Evolutionary conservation across 2,113 vertebrate species (phyloP).

Genomic region (Xiphias gladius): DNA sequence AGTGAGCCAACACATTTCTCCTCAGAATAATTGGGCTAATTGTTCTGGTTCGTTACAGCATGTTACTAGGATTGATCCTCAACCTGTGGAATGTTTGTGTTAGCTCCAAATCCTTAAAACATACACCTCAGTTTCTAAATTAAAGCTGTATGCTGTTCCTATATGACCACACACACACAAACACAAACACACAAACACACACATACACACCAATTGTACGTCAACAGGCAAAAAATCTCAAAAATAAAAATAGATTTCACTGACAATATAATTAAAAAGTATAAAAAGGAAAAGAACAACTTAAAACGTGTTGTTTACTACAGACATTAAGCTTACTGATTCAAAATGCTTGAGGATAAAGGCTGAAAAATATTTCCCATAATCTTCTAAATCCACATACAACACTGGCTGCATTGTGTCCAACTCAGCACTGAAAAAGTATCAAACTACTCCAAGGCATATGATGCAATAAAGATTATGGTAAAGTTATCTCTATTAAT

Average conservation of each 20-base stretch:
- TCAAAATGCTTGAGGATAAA: slow-evolving; percentile 63
- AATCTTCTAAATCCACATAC: slow-evolving; percentile 71
- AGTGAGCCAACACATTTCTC: slow-evolving; percentile 64
- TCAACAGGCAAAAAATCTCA: neutral
- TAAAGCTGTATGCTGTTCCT: neutral
- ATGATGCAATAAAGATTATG: slow-evolving; percentile 19
- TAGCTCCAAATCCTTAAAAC: slow-evolving; percentile 39
- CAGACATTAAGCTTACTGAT: slow-evolving; percentile 46
- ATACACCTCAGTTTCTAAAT: slow-evolving; percentile 11
- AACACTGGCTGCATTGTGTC: slow-evolving; percentile 68
- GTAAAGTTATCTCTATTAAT: neutral
- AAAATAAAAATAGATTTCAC: neutral
- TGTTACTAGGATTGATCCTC: slow-evolving; percentile 63
- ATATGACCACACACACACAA: neutral
- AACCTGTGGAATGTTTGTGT: slow-evolving; percentile 67
- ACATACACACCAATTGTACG: too few species aligned
- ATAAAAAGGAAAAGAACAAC: neutral
- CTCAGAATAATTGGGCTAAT: slow-evolving; percentile 65
- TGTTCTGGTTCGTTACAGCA: slow-evolving; percentile 65
- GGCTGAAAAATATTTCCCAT: slow-evolving; percentile 60
- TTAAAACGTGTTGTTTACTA: slow-evolving; percentile 49
- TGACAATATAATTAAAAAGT: neutral
- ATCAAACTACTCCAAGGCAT: slow-evolving; percentile 29
- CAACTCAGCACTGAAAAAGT: slow-evolving; percentile 26
- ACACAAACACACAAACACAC: neutral